A percentile compares a stretch with the other conserved stretches of the same genome.
Evolutionary conservation across 2,113 vertebrate genomes (phyloP).

Genomic region (Tyrannus savana): DNA sequence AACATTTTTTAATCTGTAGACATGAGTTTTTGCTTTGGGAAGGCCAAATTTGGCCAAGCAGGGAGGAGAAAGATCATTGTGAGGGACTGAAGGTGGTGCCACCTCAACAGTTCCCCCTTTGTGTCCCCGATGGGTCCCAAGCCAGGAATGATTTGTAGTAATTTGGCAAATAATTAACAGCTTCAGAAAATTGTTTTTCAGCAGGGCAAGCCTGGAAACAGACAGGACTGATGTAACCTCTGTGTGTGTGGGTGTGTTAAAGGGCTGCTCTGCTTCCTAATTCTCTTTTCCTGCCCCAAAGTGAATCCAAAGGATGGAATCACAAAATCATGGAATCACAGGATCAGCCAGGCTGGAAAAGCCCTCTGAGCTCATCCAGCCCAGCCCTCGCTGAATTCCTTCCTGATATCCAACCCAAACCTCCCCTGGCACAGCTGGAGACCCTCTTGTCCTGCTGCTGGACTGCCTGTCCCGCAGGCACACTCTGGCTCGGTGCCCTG

Average conservation of each 20-base stretch:
- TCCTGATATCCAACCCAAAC: too few relatives aligned
- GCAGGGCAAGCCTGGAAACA: not conserved
- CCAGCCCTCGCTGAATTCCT: too few relatives aligned
- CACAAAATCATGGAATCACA: too few relatives aligned
- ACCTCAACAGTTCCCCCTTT: conserved; percentile 10
- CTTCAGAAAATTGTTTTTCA: not conserved
- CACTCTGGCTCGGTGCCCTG: too few relatives aligned
- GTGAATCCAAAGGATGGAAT: not conserved
- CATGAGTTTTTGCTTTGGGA: not conserved
- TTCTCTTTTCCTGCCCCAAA: not conserved
- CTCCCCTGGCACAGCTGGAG: too few relatives aligned
- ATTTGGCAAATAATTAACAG: not conserved
- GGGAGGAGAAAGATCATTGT: not conserved
- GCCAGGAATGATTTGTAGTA: not conserved
- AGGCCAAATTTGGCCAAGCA: not conserved
- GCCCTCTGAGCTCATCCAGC: too few relatives aligned
- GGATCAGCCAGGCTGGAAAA: too few relatives aligned
- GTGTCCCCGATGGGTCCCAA: not conserved
- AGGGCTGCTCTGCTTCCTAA: not conserved
- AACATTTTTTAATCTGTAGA: not conserved
- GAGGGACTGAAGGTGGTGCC: not conserved
- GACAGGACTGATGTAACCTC: not conserved
- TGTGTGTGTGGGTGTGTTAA: not conserved
- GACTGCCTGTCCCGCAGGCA: too few relatives aligned
- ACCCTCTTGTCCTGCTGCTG: too few relatives aligned